Evolutionary conservation across 2,797 vertebrate genomes (phyloP), one percentile per base, ranked within the genome.

Genomic region (Urocyon cinereoargenteus): DNA sequence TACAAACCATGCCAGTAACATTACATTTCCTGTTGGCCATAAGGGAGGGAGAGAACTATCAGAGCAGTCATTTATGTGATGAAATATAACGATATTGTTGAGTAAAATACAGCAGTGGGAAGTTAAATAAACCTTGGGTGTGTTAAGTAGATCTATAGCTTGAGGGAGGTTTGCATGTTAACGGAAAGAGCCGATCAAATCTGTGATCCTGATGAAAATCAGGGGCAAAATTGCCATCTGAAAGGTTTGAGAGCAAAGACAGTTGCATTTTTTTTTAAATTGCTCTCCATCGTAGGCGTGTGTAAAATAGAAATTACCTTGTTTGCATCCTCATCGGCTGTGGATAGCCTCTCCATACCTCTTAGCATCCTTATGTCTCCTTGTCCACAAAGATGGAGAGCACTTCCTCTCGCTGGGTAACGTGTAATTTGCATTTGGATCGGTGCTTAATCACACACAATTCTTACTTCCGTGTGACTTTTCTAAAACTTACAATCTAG

Each of bases 381-480:
- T 0, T 18, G 89, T 77, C 82, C 34, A 3, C 34, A 21, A 28
- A 89, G 19, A 26, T 13, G 72, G 89, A 51, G 72, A 28, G 1
- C 75, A 82, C 92, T 91, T 82, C 40, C 85, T 77, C 75, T 18
- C 94, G 89, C 26, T 31, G 51, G 22, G 9, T 95, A 81, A 95
- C 96, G 2, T 59, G 34, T 86, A 97, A 66, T 70, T 97, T 92
- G 14, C 59, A 45, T 92, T 59, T 72, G 70, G 51, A 94, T 81
- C 62, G 77, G 26, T 94, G 21, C 16, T 14, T 96, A 96, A 55
- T 94, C 57, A 91, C 24, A 92, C 57, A 66, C 36, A 95, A 92
- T 96, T 97, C 88, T 94, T 57, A 98, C 97, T 98, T 97, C 53
- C 83, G 78, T 77, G 55, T 86, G 96, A 79, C 83, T 70, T 97